Evolutionary conservation across 2,888 invertebrate species (phyloP).

Genomic region (Esperia sulphurella): DNA sequence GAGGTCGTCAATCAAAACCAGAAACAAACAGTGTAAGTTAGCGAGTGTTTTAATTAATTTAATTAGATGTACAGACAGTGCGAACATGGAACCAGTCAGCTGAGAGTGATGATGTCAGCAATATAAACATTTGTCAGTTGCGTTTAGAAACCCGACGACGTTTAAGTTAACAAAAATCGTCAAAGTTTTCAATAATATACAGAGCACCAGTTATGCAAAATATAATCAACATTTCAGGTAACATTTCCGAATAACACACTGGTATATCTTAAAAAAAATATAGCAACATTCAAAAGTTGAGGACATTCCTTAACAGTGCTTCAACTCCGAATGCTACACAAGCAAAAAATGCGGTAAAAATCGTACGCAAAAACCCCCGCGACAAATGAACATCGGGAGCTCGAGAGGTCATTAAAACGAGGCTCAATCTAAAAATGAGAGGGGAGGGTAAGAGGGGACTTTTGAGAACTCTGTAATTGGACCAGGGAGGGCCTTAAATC

Average conservation of each 20-base stretch:
- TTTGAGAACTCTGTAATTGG: constrained; percentile 76
- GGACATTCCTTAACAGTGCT: constrained; percentile 41
- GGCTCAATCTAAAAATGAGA: constrained; percentile 75
- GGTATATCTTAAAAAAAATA: not conserved
- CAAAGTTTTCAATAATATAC: no score
- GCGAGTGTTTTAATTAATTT: no score
- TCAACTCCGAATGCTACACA: constrained; percentile 46
- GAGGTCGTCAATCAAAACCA: no score
- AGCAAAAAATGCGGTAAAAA: constrained; percentile 62
- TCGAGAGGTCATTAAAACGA: constrained; percentile 78
- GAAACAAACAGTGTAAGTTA: no score
- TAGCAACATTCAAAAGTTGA: constrained; percentile 23
- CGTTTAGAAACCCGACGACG: no score
- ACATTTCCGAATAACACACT: constrained; percentile 2
- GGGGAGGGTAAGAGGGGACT: constrained; percentile 51
- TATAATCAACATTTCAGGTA: no score
- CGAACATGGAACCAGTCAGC: no score
- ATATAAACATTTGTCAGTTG: no score
- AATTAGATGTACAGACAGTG: no score
- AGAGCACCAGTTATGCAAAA: no score
- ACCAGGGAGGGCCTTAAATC: constrained; percentile 77
- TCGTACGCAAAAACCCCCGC: constrained; percentile 69
- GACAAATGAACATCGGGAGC: constrained; percentile 77
- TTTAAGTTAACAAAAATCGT: no score
- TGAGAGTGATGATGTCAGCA: no score